Conservation (phyloP, 2,113 vertebrate species). For the Neolamprologus sp. region DNA sequence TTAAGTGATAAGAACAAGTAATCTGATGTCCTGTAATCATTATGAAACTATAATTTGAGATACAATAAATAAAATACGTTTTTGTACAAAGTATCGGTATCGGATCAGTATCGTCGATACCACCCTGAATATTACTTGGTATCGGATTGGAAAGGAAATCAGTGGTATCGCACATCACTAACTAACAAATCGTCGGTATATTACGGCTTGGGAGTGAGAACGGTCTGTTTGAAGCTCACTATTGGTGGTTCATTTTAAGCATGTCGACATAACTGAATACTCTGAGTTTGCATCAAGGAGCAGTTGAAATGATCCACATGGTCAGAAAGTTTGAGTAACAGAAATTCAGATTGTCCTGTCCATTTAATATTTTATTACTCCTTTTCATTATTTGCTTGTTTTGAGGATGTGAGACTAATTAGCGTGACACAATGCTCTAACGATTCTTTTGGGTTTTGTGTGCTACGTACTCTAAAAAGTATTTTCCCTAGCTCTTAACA, state of each 20-base stretch:
- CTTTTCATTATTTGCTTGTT: neutral
- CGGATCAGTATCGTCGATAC: neutral
- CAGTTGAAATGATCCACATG: neutral
- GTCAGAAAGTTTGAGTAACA: neutral
- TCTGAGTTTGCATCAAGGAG: neutral
- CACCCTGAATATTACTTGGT: neutral
- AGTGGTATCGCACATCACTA: neutral
- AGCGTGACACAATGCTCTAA: neutral
- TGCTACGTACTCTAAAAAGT: neutral
- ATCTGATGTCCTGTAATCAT: neutral
- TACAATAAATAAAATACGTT: neutral
- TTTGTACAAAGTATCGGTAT: neutral
- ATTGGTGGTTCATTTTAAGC: neutral
- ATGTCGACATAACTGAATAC: neutral
- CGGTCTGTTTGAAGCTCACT: neutral
- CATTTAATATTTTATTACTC: neutral
- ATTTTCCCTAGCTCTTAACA: neutral
- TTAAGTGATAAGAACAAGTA: neutral
- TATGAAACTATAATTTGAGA: neutral
- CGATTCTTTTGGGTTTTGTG: neutral
- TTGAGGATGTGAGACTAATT: neutral
- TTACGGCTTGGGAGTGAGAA: neutral
- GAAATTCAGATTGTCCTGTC: neutral
- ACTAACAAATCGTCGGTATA: fast-evolving
- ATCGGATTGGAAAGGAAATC: neutral